A percentile compares a stretch with the other conserved stretches of the same genome.
Evolutionary conservation across 2,113 vertebrate species (phyloP).

Genomic region (Prionailurus bengalensis): DNA sequence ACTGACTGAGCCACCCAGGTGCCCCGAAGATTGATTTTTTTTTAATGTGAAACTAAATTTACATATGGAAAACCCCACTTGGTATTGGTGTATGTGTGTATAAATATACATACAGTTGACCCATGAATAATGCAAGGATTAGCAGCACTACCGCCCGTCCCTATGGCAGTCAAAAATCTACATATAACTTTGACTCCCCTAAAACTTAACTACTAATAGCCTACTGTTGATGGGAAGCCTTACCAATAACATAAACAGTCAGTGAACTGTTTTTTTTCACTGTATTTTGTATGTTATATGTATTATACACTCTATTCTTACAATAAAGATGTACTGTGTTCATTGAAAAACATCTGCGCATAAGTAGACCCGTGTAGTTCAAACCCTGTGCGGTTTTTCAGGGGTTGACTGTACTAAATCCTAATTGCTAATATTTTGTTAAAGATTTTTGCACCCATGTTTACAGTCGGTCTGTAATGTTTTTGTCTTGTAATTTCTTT

Average conservation of each 20-base stretch:
- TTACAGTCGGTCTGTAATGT: background rate
- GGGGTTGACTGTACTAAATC: background rate
- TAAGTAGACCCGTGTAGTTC: background rate
- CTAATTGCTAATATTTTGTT: constrained; percentile 38
- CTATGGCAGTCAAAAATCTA: background rate
- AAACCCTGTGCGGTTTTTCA: background rate
- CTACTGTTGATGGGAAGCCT: background rate
- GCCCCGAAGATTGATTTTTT: background rate
- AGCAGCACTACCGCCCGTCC: background rate
- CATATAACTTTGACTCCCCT: background rate
- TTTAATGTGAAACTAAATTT: background rate
- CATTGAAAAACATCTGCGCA: background rate
- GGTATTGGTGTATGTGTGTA: background rate
- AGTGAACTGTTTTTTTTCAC: background rate
- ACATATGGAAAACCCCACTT: background rate
- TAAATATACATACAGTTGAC: background rate
- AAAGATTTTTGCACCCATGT: background rate
- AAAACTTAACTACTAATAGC: background rate
- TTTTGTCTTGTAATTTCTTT: constrained; percentile 23
- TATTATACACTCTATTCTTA: background rate
- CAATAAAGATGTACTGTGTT: background rate
- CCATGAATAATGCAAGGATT: background rate
- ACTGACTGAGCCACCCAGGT: no score
- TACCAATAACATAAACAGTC: background rate
- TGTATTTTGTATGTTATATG: background rate